Percentiles rank a stretch among this genome's conserved stretches.
These are phyloP conservation scores for Etheostoma perlongum DNA, from an alignment of 2,797 vertebrate species.

Conservation along the genomic window DNA sequence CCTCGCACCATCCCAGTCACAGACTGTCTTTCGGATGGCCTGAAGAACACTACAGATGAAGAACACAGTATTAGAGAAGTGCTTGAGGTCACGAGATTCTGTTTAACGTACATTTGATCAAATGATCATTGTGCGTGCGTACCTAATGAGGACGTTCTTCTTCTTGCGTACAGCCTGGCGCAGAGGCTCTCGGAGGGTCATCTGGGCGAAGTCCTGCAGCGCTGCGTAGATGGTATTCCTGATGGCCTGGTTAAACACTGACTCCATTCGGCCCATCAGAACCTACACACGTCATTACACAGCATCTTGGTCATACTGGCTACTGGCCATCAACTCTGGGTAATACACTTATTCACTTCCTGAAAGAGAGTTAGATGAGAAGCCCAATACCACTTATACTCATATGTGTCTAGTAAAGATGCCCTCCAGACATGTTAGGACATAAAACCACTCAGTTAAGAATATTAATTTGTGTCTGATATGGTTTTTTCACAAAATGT, in stretches of 20 bases:
- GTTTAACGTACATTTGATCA: not conserved
- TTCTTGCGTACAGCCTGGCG: constrained; percentile 99
- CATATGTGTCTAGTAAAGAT: not conserved
- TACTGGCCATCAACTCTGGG: not conserved
- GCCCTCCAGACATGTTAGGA: not conserved
- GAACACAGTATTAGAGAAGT: not conserved
- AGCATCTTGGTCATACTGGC: not conserved
- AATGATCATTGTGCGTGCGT: not conserved
- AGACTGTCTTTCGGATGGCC: constrained; percentile 98
- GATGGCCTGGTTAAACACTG: constrained; percentile 98
- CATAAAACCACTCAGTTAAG: not conserved
- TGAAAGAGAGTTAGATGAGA: not conserved
- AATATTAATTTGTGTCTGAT: not conserved
- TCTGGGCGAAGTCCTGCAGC: constrained; percentile 98
- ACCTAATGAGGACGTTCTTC: constrained; percentile 96
- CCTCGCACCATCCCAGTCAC: constrained; percentile 97
- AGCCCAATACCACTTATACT: not conserved
- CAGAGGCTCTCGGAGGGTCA: constrained; percentile 94
- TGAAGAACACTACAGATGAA: constrained; percentile 90
- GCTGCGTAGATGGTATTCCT: constrained; percentile 98
- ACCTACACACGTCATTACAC: constrained; percentile 71
- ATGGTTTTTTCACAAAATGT: not conserved
- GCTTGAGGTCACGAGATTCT: not conserved
- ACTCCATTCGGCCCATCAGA: constrained; percentile 99
- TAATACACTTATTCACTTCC: not conserved